These are phyloP conservation scores for Cylas formicarius DNA, from an alignment of 1,140 invertebrate genomes.

Conservation along the genomic window DNA sequence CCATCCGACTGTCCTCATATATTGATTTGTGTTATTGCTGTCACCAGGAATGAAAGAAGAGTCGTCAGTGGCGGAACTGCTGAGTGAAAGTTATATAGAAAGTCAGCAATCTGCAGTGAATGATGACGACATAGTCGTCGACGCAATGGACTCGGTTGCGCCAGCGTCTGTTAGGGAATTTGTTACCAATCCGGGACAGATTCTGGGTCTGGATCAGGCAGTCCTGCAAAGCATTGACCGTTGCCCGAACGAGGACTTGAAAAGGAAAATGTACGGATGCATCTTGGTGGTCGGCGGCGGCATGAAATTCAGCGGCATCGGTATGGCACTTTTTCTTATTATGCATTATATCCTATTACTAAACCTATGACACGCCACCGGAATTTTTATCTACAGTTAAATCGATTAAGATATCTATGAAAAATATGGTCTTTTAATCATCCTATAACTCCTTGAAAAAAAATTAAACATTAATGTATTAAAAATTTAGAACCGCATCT, in stretches of 20 bases:
- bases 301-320: constrained; percentile 77
- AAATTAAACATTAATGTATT: no score
- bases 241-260: constrained; percentile 81
- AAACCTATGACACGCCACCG: no score
- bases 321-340: constrained; percentile 3
- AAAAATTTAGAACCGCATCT: no score
- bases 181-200: constrained; percentile 62
- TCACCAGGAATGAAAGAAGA: constrained; percentile 59
- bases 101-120: constrained; percentile 43
- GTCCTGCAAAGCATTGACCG: constrained; percentile 86
- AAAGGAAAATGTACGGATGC: constrained; percentile 90
- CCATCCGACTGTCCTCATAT: no score
- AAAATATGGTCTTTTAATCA: no score
- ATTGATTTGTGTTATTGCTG: no score
- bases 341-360: no score
- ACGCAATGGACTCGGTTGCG: constrained; percentile 56
- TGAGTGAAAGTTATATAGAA: constrained; percentile 38
- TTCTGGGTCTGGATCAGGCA: constrained; percentile 83
- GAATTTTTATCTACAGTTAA: no score
- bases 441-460: no score
- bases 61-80: constrained; percentile 39
- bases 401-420: no score
- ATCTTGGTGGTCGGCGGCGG: constrained; percentile 88
- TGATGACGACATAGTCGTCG: constrained; percentile 76
- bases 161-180: constrained; percentile 52